Conservation (phyloP, 2,888 invertebrate genomes). For the Epsilonema sp. region DNA sequence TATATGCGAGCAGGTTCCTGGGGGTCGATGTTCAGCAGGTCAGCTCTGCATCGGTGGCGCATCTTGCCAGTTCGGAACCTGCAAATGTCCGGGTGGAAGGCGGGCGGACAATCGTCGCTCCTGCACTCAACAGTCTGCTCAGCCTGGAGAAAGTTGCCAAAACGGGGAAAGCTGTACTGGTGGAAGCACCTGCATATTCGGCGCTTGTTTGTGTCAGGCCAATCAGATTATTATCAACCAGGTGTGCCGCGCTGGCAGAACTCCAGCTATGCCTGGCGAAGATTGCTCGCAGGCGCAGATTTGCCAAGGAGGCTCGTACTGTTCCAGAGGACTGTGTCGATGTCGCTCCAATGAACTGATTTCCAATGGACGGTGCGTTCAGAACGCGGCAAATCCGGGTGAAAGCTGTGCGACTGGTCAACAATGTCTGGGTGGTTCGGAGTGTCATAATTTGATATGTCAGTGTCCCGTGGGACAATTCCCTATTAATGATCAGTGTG, state of each 20-base stretch:
- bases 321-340: background rate
- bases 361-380: background rate
- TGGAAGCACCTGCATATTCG: background rate
- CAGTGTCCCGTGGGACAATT: conserved; percentile 1
- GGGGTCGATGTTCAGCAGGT: conserved; percentile 4
- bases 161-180: background rate
- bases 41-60: conserved; percentile 8
- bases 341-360: background rate
- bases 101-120: background rate
- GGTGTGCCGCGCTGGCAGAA: background rate
- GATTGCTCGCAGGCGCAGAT: background rate
- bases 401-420: conserved; percentile 1
- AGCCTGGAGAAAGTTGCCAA: background rate
- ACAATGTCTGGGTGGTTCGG: conserved; percentile 19
- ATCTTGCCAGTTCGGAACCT: conserved; percentile 6
- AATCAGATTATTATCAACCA: background rate
- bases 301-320: conserved; percentile 4
- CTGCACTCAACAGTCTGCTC: background rate
- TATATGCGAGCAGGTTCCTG: conserved; percentile 5
- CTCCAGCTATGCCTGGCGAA: background rate
- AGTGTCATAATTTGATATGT: conserved; percentile 12
- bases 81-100: conserved; percentile 3
- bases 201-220: background rate
- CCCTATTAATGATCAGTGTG: background rate
- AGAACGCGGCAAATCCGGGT: background rate